Evolutionary conservation across 2,113 vertebrate species (phyloP).

Genomic region (Entomyzon cyanotis): DNA sequence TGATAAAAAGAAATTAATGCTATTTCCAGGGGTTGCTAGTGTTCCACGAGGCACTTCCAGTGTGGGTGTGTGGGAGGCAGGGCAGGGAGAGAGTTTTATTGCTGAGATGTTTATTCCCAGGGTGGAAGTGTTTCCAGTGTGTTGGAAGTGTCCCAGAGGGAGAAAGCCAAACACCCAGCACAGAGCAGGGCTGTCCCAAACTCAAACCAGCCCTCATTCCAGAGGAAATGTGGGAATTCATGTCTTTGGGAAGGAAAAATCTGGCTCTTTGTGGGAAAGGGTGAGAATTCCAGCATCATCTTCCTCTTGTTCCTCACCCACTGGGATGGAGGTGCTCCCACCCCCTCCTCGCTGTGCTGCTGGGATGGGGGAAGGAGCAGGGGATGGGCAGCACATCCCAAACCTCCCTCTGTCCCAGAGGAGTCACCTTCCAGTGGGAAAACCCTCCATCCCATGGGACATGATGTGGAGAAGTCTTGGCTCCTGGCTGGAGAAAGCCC

Average conservation of each 20-base stretch:
- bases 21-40: not conserved
- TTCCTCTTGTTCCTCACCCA: not conserved
- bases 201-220: not conserved
- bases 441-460: fast-evolving
- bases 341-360: not conserved
- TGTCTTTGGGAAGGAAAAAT: not conserved
- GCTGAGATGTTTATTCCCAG: not conserved
- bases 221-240: not conserved
- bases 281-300: fast-evolving
- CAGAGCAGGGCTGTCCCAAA: fast-evolving
- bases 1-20: not conserved
- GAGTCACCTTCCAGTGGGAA: not conserved
- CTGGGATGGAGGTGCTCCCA: not conserved
- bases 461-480: fast-evolving
- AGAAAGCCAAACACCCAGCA: not conserved
- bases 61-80: not conserved
- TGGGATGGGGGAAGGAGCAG: not conserved
- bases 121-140: not conserved
- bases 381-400: not conserved
- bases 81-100: not conserved
- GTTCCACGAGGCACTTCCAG: not conserved
- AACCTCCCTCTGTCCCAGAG: not conserved
- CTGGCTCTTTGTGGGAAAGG: not conserved
- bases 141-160: not conserved
- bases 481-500: not conserved